Evolutionary conservation across 2,113 vertebrate species (phyloP).

Genomic region (Osmerus eperlanus): DNA sequence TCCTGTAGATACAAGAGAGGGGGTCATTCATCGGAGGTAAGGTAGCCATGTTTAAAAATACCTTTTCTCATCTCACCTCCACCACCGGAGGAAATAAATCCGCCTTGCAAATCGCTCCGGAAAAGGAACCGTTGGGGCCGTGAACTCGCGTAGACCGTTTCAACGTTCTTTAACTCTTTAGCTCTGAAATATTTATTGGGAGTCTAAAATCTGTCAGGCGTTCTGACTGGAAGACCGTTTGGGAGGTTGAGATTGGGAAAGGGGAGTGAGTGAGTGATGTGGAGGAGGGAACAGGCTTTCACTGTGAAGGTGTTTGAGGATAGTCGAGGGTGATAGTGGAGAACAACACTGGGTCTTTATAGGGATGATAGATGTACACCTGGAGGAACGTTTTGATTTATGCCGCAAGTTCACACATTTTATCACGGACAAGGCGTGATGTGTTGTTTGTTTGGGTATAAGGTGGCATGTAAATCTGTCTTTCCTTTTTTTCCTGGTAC

Average conservation of each 20-base stretch:
- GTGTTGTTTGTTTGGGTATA: neutral
- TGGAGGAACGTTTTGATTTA: neutral
- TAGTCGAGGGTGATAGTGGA: neutral
- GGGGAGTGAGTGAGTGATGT: neutral
- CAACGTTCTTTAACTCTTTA: slow-evolving; percentile 39
- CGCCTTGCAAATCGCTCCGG: slow-evolving; percentile 36
- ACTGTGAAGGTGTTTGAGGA: too few species aligned
- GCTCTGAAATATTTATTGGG: slow-evolving; percentile 25
- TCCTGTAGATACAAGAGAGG: slow-evolving; percentile 57
- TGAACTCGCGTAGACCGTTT: slow-evolving; percentile 41
- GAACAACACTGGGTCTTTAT: neutral
- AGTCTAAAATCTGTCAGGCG: slow-evolving; percentile 17
- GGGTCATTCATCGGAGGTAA: slow-evolving; percentile 63
- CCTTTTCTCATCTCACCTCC: slow-evolving; percentile 46
- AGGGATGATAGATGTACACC: neutral
- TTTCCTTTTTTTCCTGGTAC: too few species aligned
- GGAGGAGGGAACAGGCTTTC: neutral
- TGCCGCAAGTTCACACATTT: neutral
- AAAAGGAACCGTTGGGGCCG: slow-evolving; percentile 38
- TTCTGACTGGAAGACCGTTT: slow-evolving; percentile 20
- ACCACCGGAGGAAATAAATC: slow-evolving; percentile 60
- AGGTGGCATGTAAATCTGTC: too few species aligned
- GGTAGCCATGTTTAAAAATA: slow-evolving; percentile 59
- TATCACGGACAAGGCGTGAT: neutral
- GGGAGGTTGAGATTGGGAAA: neutral